Base-by-base conservation (phyloP, 2,113 vertebrate genomes). In the Perca flavescens region DNA sequence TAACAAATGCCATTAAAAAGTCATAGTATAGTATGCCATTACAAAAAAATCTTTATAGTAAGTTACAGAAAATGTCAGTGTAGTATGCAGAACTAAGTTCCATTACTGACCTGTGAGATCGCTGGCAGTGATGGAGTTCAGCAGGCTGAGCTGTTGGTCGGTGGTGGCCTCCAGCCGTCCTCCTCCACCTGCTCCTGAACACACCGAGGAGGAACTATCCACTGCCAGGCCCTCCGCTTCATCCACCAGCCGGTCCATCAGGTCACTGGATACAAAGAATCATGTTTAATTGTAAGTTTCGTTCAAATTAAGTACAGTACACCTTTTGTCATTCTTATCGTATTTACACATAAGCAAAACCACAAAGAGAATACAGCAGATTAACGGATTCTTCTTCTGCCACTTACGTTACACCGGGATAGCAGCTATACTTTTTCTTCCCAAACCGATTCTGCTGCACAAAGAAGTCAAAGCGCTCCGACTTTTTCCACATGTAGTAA, bases 401-500 rank as follows among this genome's bases (percentile, higher is more conserved):
- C 22, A 97, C 98, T 97, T 94, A 99, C 98, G 98, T 99, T 77
- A 99, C 98, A 83, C 97, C 98, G 4, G 98, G 98, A 86, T 99
- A 98, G 94, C 97, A 97, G 92, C 97, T 98, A 1, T 98, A 99
- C 70, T 96, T 97, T 92, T 99, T 99, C 95, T 99, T 99, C 79
- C 98, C 97, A 85, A 99, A 99, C 66, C 96, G 96, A 86, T 97
- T 99, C 94, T 99, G 98, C 87, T 99, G 98, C 84, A 98, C 98
- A 85, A 99, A 99, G 87, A 97, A 96, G 93, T 99, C 98, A 2
- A 99, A 98, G 56, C 98, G 97, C 91, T 99, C 98, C 0, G 98
- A 99, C 92, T 99, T 99, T 17, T 99, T 99, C 98, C 98, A 99
- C 96, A 98, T 98, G 86, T 99, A 99, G 86, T 99, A 99, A 94